A percentile compares a stretch with the other conserved stretches of the same genome.
Conservation (phyloP, 2,888 invertebrate genomes). For the Phymatocera aterrima region DNA sequence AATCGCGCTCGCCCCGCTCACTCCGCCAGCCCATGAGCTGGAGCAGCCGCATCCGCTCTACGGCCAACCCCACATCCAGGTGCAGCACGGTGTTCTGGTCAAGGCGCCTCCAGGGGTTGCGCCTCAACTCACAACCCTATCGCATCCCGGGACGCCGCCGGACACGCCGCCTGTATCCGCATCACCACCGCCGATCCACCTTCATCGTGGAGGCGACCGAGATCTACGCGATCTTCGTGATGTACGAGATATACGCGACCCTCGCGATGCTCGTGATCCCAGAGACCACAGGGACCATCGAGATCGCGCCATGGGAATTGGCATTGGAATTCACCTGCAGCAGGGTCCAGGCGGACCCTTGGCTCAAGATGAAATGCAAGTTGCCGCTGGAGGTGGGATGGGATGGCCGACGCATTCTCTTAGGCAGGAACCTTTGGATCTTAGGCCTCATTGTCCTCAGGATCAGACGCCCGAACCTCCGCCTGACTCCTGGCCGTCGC, state of each 20-base stretch:
- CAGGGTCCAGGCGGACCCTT: slow-evolving; percentile 51
- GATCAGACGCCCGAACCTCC: slow-evolving; percentile 75
- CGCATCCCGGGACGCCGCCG: slow-evolving; percentile 88
- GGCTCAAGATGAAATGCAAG: slow-evolving; percentile 66
- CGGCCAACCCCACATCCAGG: slow-evolving; percentile 71
- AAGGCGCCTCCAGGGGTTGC: slow-evolving; percentile 70
- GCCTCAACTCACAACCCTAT: slow-evolving; percentile 67
- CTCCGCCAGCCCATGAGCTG: slow-evolving; percentile 81
- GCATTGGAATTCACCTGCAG: slow-evolving; percentile 27
- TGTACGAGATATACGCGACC: slow-evolving; percentile 54
- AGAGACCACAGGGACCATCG: slow-evolving; percentile 7
- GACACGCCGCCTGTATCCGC: slow-evolving; percentile 84
- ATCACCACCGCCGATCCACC: slow-evolving; percentile 54
- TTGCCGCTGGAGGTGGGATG: slow-evolving; percentile 77
- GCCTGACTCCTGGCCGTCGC: slow-evolving; percentile 66
- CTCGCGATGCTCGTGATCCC: slow-evolving; percentile 37
- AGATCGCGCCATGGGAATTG: neutral
- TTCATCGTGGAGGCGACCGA: slow-evolving; percentile 66
- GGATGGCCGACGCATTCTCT: slow-evolving; percentile 86
- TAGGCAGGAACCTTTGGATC: slow-evolving; percentile 86
- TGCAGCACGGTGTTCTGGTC: slow-evolving; percentile 71
- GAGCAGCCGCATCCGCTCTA: slow-evolving; percentile 70
- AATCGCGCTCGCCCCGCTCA: slow-evolving; percentile 73
- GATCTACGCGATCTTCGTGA: slow-evolving; percentile 67
- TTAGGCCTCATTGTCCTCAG: slow-evolving; percentile 82